A percentile compares a stretch with the other conserved stretches of the same genome.
phyloP scores from a whole-genome alignment of 1,140 invertebrate species.

The Drosophila eugracilis region DNA sequence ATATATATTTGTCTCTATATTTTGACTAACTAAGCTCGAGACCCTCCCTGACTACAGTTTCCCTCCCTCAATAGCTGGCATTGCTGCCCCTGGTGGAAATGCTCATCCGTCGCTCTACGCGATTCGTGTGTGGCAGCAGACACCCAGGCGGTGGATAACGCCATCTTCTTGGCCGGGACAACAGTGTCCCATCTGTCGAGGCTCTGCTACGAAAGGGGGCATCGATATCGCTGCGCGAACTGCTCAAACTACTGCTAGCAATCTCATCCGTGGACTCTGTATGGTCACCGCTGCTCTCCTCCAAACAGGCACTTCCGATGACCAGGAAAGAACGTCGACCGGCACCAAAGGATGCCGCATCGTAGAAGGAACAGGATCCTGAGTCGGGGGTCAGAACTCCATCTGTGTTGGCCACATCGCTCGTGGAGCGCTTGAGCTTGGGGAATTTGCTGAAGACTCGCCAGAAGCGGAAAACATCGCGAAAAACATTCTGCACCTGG shows the following conservation, averaged over 20 bases:
- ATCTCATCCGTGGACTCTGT: slow-evolving; percentile 79
- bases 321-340: slow-evolving; percentile 78
- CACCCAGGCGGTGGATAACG: slow-evolving; percentile 85
- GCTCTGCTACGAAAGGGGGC: slow-evolving; percentile 87
- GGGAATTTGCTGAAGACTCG: slow-evolving; percentile 88
- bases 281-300: slow-evolving; percentile 71
- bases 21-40: slow-evolving; percentile 66
- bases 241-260: slow-evolving; percentile 66
- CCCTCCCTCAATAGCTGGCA: slow-evolving; percentile 85
- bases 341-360: slow-evolving; percentile 54
- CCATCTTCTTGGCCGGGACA: slow-evolving; percentile 85
- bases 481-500: slow-evolving; percentile 89
- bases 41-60: not conserved
- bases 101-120: slow-evolving; percentile 86
- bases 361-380: slow-evolving; percentile 75
- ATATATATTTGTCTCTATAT: slow-evolving; percentile 67
- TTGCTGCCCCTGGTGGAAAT: slow-evolving; percentile 87
- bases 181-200: slow-evolving; percentile 87
- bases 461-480: slow-evolving; percentile 89
- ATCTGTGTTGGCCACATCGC: slow-evolving; percentile 85
- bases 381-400: slow-evolving; percentile 69
- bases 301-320: slow-evolving; percentile 68
- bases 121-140: slow-evolving; percentile 81
- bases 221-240: slow-evolving; percentile 70
- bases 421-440: slow-evolving; percentile 86